A percentile compares a stretch with the other conserved stretches of the same genome.
phyloP scores from a whole-genome alignment of 2,888 invertebrate species.

The Gerosis bhagava region DNA sequence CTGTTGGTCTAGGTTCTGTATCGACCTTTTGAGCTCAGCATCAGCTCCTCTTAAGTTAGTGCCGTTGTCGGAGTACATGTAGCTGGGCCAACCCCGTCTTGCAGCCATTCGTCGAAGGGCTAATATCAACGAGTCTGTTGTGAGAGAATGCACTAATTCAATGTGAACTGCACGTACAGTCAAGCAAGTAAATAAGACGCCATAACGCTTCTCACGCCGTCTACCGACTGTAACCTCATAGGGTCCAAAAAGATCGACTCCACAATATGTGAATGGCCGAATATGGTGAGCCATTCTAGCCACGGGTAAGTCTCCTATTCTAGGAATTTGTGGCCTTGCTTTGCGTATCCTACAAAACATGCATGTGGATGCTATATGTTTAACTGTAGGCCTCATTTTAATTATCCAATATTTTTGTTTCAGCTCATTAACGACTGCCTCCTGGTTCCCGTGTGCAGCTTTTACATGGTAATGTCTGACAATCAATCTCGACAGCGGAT shows the following conservation, averaged over 20 bases:
- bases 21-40: constrained; percentile 18
- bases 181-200: constrained; percentile 37
- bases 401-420: constrained; percentile 8
- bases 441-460: constrained; percentile 1
- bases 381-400: constrained; percentile 28
- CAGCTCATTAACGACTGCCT: constrained; percentile 2
- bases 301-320: constrained; percentile 36
- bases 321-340: constrained; percentile 25
- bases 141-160: constrained; percentile 21
- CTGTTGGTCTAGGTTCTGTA: neutral
- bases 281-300: constrained; percentile 34
- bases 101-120: constrained; percentile 30
- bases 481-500: neutral
- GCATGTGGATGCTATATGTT: constrained; percentile 29
- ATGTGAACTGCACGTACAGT: constrained; percentile 32
- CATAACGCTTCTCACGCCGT: constrained; percentile 31
- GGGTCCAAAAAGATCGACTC: constrained; percentile 36
- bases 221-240: constrained; percentile 33
- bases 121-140: constrained; percentile 8
- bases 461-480: constrained; percentile 1
- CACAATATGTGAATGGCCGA: constrained; percentile 32
- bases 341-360: constrained; percentile 31
- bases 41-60: constrained; percentile 30
- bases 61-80: constrained; percentile 31
- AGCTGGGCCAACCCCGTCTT: constrained; percentile 31